Conservation (phyloP, 2,113 vertebrate genomes). For the Halichoeres trimaculatus region DNA sequence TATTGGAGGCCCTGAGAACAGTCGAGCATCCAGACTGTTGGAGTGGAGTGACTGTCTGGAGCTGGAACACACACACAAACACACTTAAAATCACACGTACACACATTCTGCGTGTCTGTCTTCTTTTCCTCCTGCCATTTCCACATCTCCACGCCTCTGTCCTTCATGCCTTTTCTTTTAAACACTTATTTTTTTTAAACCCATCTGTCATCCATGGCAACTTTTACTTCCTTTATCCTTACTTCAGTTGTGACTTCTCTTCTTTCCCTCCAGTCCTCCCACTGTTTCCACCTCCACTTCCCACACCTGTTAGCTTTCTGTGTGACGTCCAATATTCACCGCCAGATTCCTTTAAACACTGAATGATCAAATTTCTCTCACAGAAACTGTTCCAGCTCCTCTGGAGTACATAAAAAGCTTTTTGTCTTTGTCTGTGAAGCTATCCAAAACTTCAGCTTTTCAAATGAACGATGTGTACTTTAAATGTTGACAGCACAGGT, state of each 20-base stretch:
- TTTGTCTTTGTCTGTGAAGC: not conserved
- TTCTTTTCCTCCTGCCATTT: constrained; percentile 41
- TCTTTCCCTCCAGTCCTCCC: constrained; percentile 29
- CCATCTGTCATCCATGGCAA: constrained; percentile 71
- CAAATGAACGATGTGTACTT: not conserved
- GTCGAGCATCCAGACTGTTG: constrained; percentile 63
- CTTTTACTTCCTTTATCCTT: constrained; percentile 56
- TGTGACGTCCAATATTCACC: constrained; percentile 17
- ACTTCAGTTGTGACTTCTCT: constrained; percentile 40
- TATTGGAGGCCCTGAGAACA: constrained; percentile 74
- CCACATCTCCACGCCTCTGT: constrained; percentile 54
- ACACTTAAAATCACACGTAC: constrained; percentile 19
- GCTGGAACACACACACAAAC: constrained; percentile 4
- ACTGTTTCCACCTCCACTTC: constrained; percentile 34
- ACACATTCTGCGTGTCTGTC: constrained; percentile 36
- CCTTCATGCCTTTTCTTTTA: constrained; percentile 56
- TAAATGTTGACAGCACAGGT: not conserved
- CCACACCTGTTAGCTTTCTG: constrained; percentile 63
- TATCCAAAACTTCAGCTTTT: not conserved
- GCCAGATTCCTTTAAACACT: constrained; percentile 5
- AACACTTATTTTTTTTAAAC: constrained; percentile 43
- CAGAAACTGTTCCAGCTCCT: not conserved
- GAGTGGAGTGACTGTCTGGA: constrained; percentile 60
- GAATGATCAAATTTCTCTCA: constrained; percentile 37
- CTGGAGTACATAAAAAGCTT: not conserved